Evolutionary conservation across 2,113 vertebrate genomes (phyloP), one percentile per base, ranked within the genome.

Genomic region (Monopterus albus): DNA sequence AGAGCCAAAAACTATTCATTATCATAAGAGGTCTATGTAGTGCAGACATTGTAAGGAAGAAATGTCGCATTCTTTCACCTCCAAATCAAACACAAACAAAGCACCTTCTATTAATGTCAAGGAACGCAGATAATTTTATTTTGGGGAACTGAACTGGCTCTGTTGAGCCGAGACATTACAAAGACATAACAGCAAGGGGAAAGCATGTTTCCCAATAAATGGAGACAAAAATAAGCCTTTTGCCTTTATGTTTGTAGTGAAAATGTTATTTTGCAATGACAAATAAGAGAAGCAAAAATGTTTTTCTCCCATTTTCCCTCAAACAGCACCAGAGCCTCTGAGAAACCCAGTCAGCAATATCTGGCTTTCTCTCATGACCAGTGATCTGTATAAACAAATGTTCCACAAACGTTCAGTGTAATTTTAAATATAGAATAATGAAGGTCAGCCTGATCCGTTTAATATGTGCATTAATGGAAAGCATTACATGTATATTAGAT

Each of bases 221-320:
- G 11, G 12, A 28, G 17, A 38, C 2, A 4, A n/a, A 71, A 71
- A 62, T 55, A 7, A 56, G 7, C 35, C 36, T 51, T 57, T 46
- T 21, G 8, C 55, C 17, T 7, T 60, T 14, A 49, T 53, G 36
- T 64, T 2, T 36, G 23, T 38, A 5, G 21, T 14, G 5, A 42
- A 71, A 23, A 5, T 33, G 31, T 47, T 5, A 72, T 35, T 45
- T 68, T 63, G 46, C 60, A 55, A 62, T n/a, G 55, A 5, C 49
- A 39, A 47, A 69, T 14, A 18, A 68, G 35, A 42, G 6, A 56
- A 28, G 25, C 23, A 29, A 15, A 52, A 50, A 14, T 23, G 15
- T 35, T 46, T 10, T 25, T 56, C 36, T 46, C 8, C 26, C 62
- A 5, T 33, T 63, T 55, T 15, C 28, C 5, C 5, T 55, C 35